Evolutionary conservation across 53 echinoderm and acorn worm species (phyloP), one percentile per base, ranked within the genome.

Genomic region (Astropecten irregularis): DNA sequence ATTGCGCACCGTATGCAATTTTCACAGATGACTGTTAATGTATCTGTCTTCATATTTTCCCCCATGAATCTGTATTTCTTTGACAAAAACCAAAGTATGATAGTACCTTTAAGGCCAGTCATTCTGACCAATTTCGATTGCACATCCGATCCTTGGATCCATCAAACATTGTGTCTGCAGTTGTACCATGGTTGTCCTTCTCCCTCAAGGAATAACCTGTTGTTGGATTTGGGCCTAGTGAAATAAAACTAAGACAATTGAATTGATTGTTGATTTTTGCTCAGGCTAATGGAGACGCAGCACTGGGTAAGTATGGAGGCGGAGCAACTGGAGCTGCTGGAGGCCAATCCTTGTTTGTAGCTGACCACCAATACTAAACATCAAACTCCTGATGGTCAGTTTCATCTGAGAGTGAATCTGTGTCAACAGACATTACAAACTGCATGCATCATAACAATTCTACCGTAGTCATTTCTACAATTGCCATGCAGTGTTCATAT

Each of bases 301-400:
- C 93, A 0, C 37, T 59, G n/a, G 96, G 96, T 47, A 89, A 95
- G 49, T 95, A 95, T 51, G 66, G 32, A n/a, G 96, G 96, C 20
- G 96, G 93, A 3, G 76, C 71, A 9, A 29, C 49, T 6, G 93
- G 84, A 20, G 89, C 91, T n/a, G 93, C 93, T 32, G 86, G 93
- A 4, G 79, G 52, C 30, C 65, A 93, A 25, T 95, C 96, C 1
- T 87, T 93, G 82, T 93, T 82, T 39, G 84, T 95, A 15, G 71
- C 86, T 13, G 85, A 93, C 85, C 93, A 95, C 59, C 73, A 87
- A 49, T 95, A 95, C 71, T 95, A 95, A 76, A 82, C 59, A 66
- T 51, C 52, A 19, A 52, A 68, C 66, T 52, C 81, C 11, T 19
- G 29, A n/a, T 68, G 54, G 37, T 67, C 23, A 76, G 58, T 23